phyloP scores from a whole-genome alignment of 2,113 vertebrate species.

The Balaeniceps rex region DNA sequence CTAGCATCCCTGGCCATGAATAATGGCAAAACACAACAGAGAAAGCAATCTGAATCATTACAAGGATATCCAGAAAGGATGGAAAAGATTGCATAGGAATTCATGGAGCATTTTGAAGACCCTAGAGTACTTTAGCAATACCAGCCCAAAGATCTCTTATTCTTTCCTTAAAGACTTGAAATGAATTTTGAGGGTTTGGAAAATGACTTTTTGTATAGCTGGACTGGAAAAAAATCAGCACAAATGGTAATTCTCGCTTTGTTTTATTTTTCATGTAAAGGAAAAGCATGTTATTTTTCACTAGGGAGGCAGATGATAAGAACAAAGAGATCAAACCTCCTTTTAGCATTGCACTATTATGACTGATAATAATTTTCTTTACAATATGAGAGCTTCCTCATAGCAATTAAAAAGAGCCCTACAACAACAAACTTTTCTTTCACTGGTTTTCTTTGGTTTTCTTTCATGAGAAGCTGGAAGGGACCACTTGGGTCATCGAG shows the following conservation, averaged over 20 bases:
- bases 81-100: neutral
- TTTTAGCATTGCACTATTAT: neutral
- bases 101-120: neutral
- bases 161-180: neutral
- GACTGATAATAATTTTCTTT: neutral
- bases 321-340: neutral
- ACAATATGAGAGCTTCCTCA: neutral
- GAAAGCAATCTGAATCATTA: neutral
- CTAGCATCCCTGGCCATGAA: neutral
- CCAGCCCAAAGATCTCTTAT: neutral
- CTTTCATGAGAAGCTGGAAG: neutral
- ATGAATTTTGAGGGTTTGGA: neutral
- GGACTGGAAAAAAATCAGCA: neutral
- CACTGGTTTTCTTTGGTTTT: neutral
- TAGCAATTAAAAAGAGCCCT: neutral
- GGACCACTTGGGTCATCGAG: neutral
- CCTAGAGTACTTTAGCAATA: neutral
- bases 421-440: neutral
- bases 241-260: neutral
- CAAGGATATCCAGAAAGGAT: neutral
- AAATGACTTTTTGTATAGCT: neutral
- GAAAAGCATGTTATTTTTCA: neutral
- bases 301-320: neutral
- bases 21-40: neutral
- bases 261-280: neutral